phyloP scores from a whole-genome alignment of 2,113 vertebrate genomes.

The Hirundichthys speculiger region DNA sequence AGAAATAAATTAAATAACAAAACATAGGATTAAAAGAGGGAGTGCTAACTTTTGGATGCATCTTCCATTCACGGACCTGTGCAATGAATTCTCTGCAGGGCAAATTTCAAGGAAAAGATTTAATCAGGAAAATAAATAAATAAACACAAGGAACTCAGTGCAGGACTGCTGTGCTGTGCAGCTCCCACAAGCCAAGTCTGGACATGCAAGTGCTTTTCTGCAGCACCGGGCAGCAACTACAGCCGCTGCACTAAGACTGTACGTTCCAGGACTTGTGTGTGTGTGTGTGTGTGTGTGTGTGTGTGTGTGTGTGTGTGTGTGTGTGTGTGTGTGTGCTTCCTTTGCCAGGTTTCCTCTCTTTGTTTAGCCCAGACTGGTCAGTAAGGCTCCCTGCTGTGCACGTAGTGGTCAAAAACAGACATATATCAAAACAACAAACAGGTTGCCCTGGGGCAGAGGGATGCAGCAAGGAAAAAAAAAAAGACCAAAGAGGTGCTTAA shows the following conservation, averaged over 20 bases:
- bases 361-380: slow-evolving; percentile 78
- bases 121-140: slow-evolving; percentile 31
- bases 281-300: slow-evolving; percentile 36
- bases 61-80: slow-evolving; percentile 4
- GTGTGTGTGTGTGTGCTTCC: slow-evolving; percentile 46
- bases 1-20: no score
- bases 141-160: slow-evolving; percentile 23
- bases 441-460: slow-evolving; percentile 49
- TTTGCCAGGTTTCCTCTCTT: slow-evolving; percentile 81
- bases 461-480: slow-evolving; percentile 52
- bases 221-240: slow-evolving; percentile 27
- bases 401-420: slow-evolving; percentile 69
- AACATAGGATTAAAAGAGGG: neutral
- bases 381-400: slow-evolving; percentile 68
- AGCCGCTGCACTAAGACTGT: slow-evolving; percentile 11
- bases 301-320: slow-evolving; percentile 22
- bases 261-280: no score
- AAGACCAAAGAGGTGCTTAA: slow-evolving; percentile 18
- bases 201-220: slow-evolving; percentile 49
- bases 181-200: slow-evolving; percentile 42
- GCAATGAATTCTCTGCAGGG: neutral
- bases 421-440: slow-evolving; percentile 72
- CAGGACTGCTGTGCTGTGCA: slow-evolving; percentile 28
- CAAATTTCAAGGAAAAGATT: slow-evolving; percentile 24
- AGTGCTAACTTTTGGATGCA: neutral